These are phyloP conservation scores for Drosophila hydei DNA, from an alignment of 1,140 invertebrate genomes.

Conservation along the genomic window DNA sequence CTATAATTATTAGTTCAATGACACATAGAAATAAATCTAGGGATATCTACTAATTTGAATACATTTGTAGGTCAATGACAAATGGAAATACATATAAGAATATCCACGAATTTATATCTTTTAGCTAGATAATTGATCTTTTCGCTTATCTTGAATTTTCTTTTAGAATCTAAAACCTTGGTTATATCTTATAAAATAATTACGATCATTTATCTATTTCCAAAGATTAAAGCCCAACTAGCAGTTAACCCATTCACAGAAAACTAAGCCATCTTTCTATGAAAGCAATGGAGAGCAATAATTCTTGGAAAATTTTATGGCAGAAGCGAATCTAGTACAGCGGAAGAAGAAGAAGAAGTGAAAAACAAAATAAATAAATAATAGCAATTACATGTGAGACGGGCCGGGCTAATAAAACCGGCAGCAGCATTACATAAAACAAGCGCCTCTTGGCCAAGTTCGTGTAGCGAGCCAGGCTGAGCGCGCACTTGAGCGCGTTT, in stretches of 20 bases:
- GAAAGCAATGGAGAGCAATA: conserved; percentile 48
- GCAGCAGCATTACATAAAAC: conserved; percentile 35
- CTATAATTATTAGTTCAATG: too few species aligned
- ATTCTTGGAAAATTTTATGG: conserved; percentile 55
- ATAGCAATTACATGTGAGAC: conserved; percentile 67
- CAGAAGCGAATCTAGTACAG: conserved; percentile 17
- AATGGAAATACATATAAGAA: too few species aligned
- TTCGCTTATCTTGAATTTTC: too few species aligned
- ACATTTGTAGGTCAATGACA: too few species aligned
- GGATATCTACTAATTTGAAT: too few species aligned
- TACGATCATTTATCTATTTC: conserved; percentile 37
- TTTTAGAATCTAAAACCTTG: conserved; percentile 12
- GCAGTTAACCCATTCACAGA: conserved; percentile 52
- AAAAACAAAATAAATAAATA: conserved; percentile 50
- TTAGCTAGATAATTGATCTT: too few species aligned
- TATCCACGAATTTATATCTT: too few species aligned
- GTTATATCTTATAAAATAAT: conserved; percentile 15
- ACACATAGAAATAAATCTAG: too few species aligned
- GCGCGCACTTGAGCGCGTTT: conserved; percentile 61
- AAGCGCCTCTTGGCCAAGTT: conserved; percentile 37
- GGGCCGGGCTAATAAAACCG: conserved; percentile 58
- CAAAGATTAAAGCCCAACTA: conserved; percentile 54
- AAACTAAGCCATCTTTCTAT: conserved; percentile 40
- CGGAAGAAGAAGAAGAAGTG: neutral
- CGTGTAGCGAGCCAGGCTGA: neutral